phyloP scores from a whole-genome alignment of 2,113 vertebrate species.

The Sialia sialis region DNA sequence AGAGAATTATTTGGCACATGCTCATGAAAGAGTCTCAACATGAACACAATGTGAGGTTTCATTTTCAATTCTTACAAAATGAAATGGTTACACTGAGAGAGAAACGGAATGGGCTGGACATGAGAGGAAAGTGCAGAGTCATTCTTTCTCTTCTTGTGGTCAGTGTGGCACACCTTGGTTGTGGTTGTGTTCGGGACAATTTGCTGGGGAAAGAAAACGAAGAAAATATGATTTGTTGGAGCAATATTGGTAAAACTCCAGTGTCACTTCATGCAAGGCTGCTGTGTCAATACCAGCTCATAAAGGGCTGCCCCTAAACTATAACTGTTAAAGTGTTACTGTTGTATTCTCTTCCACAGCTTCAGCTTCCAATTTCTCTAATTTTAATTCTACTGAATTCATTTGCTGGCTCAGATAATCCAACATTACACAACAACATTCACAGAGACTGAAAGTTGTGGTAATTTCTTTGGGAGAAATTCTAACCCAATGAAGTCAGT shows the following conservation, averaged over 20 bases:
- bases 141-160: conserved; percentile 36
- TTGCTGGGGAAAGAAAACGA: conserved; percentile 14
- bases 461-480: background rate
- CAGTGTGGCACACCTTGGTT: background rate
- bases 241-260: background rate
- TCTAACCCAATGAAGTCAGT: background rate
- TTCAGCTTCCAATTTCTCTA: background rate
- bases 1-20: background rate
- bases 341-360: background rate
- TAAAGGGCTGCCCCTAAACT: background rate
- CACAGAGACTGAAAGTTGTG: background rate
- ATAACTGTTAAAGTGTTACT: background rate
- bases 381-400: background rate
- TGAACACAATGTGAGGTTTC: background rate
- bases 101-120: background rate
- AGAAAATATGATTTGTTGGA: background rate
- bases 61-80: conserved; percentile 5
- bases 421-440: background rate
- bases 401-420: background rate
- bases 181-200: background rate
- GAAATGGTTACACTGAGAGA: background rate
- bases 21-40: background rate
- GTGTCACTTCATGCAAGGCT: background rate
- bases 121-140: conserved; percentile 1
- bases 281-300: background rate